A percentile compares a stretch with the other conserved stretches of the same genome.
Evolutionary conservation across 92 coral and sea anemone species (phyloP).

Genomic region (Pocillopora meandrina): DNA sequence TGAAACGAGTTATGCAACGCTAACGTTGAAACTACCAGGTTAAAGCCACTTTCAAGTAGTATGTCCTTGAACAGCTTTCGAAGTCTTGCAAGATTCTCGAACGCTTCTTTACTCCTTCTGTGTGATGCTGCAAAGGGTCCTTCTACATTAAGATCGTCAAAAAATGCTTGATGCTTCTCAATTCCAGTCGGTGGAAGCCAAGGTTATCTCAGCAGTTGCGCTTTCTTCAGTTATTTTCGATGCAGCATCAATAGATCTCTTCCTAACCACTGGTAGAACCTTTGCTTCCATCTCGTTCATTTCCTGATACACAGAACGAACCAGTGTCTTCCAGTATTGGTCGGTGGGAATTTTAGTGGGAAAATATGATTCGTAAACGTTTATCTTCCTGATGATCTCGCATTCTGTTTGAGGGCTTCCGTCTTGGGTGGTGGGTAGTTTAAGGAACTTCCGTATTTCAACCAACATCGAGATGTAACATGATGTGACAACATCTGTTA

Average conservation of each 20-base stretch:
- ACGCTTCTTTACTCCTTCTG: not conserved
- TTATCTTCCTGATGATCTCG: constrained; percentile 5
- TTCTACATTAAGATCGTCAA: not conserved
- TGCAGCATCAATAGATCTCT: not conserved
- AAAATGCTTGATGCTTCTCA: not conserved
- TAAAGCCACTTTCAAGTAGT: constrained; percentile 61
- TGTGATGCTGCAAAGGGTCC: not conserved
- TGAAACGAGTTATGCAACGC: constrained; percentile 23
- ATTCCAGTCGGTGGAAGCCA: not conserved
- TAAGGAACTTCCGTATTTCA: constrained; percentile 31
- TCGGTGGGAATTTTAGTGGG: constrained; percentile 10
- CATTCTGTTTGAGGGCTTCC: not conserved
- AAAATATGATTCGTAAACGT: constrained; percentile 40
- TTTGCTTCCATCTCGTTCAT: not conserved
- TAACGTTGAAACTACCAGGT: constrained; percentile 53
- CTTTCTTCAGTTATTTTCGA: no score
- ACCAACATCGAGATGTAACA: constrained; percentile 54
- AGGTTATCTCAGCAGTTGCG: not conserved
- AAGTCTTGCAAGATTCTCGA: not conserved
- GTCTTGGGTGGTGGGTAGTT: constrained; percentile 2
- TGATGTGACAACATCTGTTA: constrained; percentile 54
- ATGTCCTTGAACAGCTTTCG: constrained; percentile 19
- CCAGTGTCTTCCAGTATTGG: not conserved
- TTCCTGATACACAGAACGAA: not conserved
- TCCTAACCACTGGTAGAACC: constrained; percentile 21